Conservation (phyloP, 2,888 invertebrate species). For the Euzophera pinguis region DNA sequence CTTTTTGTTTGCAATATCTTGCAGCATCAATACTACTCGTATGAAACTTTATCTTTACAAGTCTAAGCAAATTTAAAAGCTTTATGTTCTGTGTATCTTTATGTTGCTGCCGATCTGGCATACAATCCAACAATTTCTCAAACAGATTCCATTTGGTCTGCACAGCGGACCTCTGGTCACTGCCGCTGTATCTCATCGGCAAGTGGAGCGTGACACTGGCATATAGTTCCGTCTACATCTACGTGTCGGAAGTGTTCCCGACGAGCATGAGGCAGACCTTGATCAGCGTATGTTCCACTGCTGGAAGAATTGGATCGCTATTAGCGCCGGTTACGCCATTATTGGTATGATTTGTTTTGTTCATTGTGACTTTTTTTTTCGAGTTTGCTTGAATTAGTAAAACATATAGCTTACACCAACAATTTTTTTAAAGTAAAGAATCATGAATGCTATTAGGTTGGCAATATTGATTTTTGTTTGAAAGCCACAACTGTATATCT, state of each 20-base stretch:
- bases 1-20: too few relatives aligned
- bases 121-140: conserved; percentile 23
- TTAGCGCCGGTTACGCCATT: conserved; percentile 83
- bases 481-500: too few relatives aligned
- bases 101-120: conserved; percentile 9
- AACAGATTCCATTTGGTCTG: conserved; percentile 33
- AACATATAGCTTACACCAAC: too few relatives aligned
- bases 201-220: conserved; percentile 84
- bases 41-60: too few relatives aligned
- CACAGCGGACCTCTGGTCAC: conserved; percentile 74
- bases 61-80: too few relatives aligned
- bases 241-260: conserved; percentile 85
- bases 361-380: not conserved
- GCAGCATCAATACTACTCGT: too few relatives aligned
- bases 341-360: conserved; percentile 69
- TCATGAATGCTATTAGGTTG: too few relatives aligned
- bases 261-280: conserved; percentile 83
- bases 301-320: conserved; percentile 83
- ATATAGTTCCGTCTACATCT: conserved; percentile 83
- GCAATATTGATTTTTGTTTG: too few relatives aligned
- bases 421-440: too few relatives aligned
- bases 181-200: conserved; percentile 81
- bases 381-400: not conserved
- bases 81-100: not conserved
- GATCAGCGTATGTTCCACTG: conserved; percentile 83